phyloP scores from a whole-genome alignment of 2,888 invertebrate species.

The Heliconius hortense region DNA sequence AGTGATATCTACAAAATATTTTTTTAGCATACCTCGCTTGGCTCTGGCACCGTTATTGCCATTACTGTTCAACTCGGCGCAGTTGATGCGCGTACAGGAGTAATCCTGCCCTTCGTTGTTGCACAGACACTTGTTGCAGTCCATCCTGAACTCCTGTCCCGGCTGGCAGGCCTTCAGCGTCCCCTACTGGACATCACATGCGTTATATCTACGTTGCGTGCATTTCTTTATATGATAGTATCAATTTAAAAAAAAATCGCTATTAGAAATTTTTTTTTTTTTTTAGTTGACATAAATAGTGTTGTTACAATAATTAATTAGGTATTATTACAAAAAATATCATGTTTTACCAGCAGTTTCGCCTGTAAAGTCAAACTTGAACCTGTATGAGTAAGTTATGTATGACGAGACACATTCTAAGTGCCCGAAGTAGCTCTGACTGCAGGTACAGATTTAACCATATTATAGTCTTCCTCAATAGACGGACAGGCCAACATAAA shows the following conservation, averaged over 20 bases:
- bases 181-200: slow-evolving; percentile 57
- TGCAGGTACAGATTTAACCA: too few species aligned
- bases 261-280: not conserved
- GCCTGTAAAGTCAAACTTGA: not conserved
- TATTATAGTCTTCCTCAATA: not conserved
- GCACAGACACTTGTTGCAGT: slow-evolving; percentile 78
- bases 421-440: not conserved
- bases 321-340: not conserved
- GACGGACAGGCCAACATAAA: not conserved
- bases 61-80: slow-evolving; percentile 59
- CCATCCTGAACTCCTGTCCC: slow-evolving; percentile 70
- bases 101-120: slow-evolving; percentile 66
- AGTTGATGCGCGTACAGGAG: slow-evolving; percentile 77
- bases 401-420: not conserved
- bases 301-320: not conserved
- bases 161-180: slow-evolving; percentile 68
- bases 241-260: too few species aligned
- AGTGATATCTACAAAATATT: too few species aligned
- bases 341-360: not conserved
- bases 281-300: not conserved
- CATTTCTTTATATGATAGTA: not conserved
- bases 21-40: slow-evolving; percentile 58
- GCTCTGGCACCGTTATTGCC: slow-evolving; percentile 53
- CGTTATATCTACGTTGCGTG: slow-evolving; percentile 46
- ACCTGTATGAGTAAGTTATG: not conserved